Evolutionary conservation across 2,113 vertebrate species (phyloP).

Genomic region (Mugil cephalus): DNA sequence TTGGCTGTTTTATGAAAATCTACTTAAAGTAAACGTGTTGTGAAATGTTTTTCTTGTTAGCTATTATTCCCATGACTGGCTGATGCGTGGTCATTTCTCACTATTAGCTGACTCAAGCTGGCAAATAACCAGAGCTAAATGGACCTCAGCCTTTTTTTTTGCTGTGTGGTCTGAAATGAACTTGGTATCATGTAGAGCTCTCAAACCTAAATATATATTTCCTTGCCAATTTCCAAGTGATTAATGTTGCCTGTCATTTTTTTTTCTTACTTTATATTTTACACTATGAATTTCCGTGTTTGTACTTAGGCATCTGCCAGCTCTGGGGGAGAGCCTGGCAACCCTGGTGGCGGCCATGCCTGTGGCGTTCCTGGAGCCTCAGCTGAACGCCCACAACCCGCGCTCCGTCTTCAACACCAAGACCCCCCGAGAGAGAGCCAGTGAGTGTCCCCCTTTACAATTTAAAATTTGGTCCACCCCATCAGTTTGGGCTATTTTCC

Average conservation of each 20-base stretch:
- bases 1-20: too few species aligned
- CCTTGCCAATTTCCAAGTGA: not conserved
- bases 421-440: conserved; percentile 92
- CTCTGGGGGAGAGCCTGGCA: conserved; percentile 94
- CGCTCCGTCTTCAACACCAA: conserved; percentile 98
- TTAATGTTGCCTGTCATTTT: not conserved
- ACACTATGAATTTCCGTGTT: conserved; percentile 3
- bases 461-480: too few species aligned
- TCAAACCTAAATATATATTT: not conserved
- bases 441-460: conserved; percentile 83
- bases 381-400: conserved; percentile 92
- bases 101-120: not conserved
- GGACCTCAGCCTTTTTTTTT: not conserved
- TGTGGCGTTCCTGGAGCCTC: conserved; percentile 95
- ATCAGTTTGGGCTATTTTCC: not conserved
- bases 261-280: not conserved
- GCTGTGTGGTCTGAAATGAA: not conserved
- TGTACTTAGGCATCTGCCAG: conserved; percentile 90
- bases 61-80: conserved; percentile 15
- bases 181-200: too few species aligned
- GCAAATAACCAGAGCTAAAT: conserved; percentile 7
- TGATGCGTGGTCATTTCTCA: not conserved
- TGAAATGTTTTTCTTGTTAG: not conserved
- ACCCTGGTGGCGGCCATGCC: conserved; percentile 94
- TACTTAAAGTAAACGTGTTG: too few species aligned